These are phyloP conservation scores for Heliconius melpomene DNA, from an alignment of 1,140 invertebrate genomes.

Conservation along the genomic window DNA sequence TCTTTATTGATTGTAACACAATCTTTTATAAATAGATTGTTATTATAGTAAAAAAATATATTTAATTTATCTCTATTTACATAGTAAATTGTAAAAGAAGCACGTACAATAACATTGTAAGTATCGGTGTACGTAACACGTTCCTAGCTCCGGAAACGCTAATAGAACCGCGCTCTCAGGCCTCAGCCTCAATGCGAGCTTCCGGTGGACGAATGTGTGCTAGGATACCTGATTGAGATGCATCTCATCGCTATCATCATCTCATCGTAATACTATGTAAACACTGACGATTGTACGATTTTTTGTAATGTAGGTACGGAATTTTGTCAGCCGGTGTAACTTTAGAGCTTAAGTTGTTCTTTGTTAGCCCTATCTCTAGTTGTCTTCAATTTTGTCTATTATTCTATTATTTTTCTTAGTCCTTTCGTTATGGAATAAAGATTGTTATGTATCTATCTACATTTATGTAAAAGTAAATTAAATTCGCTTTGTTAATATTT, in stretches of 20 bases:
- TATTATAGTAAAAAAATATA: background rate
- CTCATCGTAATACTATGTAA: background rate
- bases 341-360: no score
- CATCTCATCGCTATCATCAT: background rate
- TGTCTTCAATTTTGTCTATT: no score
- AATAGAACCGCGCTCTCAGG: slow-evolving; percentile 17
- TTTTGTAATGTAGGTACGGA: no score
- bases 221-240: slow-evolving; percentile 13
- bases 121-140: background rate
- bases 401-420: no score
- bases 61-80: background rate
- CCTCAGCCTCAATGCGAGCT: slow-evolving; percentile 11
- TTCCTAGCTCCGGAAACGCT: slow-evolving; percentile 1
- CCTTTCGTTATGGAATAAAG: no score
- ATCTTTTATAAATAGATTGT: background rate
- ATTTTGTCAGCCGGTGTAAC: no score
- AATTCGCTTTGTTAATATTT: background rate
- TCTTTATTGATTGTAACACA: background rate
- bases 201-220: slow-evolving; percentile 7
- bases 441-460: no score
- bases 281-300: background rate
- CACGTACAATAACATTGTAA: background rate
- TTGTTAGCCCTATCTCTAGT: no score
- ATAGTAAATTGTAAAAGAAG: background rate
- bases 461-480: no score